phyloP scores from a whole-genome alignment of 2,888 invertebrate species.

The Imbricaverruca yamaguchii region DNA sequence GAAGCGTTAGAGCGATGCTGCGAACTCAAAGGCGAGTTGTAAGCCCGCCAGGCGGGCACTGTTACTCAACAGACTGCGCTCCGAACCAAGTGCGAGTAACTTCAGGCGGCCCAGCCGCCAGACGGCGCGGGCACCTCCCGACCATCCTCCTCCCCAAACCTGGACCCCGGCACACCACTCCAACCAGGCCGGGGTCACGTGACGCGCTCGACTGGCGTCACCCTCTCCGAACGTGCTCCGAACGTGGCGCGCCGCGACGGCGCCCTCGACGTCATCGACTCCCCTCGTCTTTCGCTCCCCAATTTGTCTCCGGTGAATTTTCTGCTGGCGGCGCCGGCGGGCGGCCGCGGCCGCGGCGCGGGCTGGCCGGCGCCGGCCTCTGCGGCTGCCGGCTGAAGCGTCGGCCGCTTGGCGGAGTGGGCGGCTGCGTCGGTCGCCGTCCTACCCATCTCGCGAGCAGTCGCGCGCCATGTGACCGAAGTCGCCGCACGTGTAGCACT shows the following conservation, averaged over 20 bases:
- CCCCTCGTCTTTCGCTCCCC: slow-evolving; percentile 18
- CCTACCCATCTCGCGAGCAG: slow-evolving; percentile 36
- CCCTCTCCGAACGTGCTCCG: slow-evolving; percentile 37
- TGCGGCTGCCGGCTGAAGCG: slow-evolving; percentile 36
- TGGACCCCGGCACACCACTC: slow-evolving; percentile 59
- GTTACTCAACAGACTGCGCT: slow-evolving; percentile 56
- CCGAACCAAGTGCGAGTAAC: slow-evolving; percentile 65
- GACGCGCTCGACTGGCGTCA: slow-evolving; percentile 29
- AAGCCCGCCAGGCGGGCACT: slow-evolving; percentile 35
- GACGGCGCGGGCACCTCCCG: slow-evolving; percentile 45
- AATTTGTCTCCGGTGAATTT: slow-evolving; percentile 6
- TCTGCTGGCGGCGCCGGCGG: background rate
- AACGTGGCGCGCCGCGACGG: slow-evolving; percentile 25
- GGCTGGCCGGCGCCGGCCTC: slow-evolving; percentile 47
- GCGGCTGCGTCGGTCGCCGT: slow-evolving; percentile 30
- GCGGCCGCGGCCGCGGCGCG: slow-evolving; percentile 49
- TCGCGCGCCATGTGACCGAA: slow-evolving; percentile 44
- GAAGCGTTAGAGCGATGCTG: slow-evolving; percentile 5
- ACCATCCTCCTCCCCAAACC: slow-evolving; percentile 37
- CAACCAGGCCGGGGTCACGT: slow-evolving; percentile 58
- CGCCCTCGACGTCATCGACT: background rate
- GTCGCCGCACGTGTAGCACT: slow-evolving; percentile 45
- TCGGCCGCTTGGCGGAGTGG: slow-evolving; percentile 25
- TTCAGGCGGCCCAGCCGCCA: slow-evolving; percentile 55
- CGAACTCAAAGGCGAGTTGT: background rate